These are phyloP conservation scores for Sceloporus tristichus DNA, from an alignment of 2,113 vertebrate species.

Conservation along the genomic window DNA sequence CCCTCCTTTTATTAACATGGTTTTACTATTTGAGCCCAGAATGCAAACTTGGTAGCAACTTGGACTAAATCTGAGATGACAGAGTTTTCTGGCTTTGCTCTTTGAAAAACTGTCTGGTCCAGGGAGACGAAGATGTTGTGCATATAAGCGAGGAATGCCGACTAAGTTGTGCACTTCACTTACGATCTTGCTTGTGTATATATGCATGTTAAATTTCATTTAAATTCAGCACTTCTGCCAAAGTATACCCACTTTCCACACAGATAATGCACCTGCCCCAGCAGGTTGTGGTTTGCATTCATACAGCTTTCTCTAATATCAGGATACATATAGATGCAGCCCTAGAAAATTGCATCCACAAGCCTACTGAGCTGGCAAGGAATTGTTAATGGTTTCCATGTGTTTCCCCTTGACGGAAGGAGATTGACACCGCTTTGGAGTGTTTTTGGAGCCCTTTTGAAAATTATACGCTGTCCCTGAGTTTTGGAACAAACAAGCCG, in stretches of 20 bases:
- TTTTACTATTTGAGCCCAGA: background rate
- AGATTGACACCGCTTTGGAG: background rate
- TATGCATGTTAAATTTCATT: conserved; percentile 8
- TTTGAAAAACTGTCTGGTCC: too few species aligned
- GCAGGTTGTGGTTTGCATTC: background rate
- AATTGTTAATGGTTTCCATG: background rate
- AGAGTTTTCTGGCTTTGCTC: background rate
- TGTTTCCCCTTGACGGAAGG: conserved; percentile 2
- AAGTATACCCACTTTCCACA: background rate
- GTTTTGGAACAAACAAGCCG: background rate
- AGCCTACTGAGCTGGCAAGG: conserved; percentile 25
- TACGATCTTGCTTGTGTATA: too few species aligned
- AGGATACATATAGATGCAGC: background rate
- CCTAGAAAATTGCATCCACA: background rate
- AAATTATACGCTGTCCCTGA: background rate
- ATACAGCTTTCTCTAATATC: background rate
- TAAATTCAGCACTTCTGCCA: background rate
- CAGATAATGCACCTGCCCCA: background rate
- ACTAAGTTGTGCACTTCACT: background rate
- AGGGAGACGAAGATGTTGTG: too few species aligned
- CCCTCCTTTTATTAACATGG: too few species aligned
- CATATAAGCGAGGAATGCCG: background rate
- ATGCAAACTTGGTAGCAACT: background rate
- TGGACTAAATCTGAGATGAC: background rate
- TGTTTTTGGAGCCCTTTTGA: background rate